These are phyloP conservation scores for Drosophila flavopinicola DNA, from an alignment of 2,888 invertebrate species.

Conservation along the genomic window DNA sequence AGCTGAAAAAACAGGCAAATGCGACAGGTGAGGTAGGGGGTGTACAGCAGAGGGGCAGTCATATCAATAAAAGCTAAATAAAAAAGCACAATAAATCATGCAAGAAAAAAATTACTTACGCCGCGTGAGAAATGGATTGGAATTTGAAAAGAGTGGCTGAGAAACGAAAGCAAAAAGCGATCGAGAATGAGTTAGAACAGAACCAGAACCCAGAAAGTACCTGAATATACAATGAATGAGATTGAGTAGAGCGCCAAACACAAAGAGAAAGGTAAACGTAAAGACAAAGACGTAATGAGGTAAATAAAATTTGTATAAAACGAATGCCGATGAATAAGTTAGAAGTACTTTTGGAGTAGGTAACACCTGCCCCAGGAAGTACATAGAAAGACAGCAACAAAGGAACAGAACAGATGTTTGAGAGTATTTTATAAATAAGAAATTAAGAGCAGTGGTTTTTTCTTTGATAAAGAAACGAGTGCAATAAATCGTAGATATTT, in stretches of 20 bases:
- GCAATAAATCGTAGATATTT: too few relatives aligned
- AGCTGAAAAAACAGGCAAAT: slow-evolving; percentile 19
- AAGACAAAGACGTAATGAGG: slow-evolving; percentile 23
- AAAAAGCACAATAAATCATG: slow-evolving; percentile 49
- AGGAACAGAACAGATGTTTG: too few relatives aligned
- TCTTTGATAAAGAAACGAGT: too few relatives aligned
- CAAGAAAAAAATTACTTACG: slow-evolving; percentile 44
- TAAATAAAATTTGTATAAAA: not conserved
- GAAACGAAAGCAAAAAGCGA: slow-evolving; percentile 31
- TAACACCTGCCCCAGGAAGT: not conserved
- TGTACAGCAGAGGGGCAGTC: not conserved
- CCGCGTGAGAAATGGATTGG: slow-evolving; percentile 53
- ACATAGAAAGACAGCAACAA: too few relatives aligned
- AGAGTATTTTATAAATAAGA: too few relatives aligned
- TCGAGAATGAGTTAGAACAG: slow-evolving; percentile 18
- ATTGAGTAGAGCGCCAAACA: too few relatives aligned
- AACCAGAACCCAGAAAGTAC: not conserved
- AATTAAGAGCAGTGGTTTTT: too few relatives aligned
- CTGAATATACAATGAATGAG: not conserved
- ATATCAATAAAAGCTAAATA: slow-evolving; percentile 44
- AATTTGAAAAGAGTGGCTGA: slow-evolving; percentile 27
- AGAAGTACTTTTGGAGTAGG: too few relatives aligned
- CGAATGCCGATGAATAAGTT: not conserved
- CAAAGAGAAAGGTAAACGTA: slow-evolving; percentile 19
- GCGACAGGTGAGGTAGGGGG: slow-evolving; percentile 22